Evolutionary conservation across 2,888 invertebrate species (phyloP), one percentile per base, ranked within the genome.

Genomic region (Netelia virgata): DNA sequence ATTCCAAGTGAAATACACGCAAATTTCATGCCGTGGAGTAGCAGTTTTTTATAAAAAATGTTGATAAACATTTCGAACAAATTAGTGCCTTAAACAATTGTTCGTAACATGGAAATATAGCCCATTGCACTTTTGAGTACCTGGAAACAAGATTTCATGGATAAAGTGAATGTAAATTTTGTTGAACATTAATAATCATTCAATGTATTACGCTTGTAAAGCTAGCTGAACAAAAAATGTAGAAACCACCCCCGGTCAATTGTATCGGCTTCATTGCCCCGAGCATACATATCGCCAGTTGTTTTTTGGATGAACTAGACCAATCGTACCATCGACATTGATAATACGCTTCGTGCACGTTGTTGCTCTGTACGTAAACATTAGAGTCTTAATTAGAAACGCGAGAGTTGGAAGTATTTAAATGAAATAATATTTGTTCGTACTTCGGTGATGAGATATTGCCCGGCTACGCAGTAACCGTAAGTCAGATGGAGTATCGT

Each of bases 371-470:
- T 11, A 66, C 18, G 18, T 18, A 77, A 47, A 47, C 9, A 28
- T 5, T 18, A 14, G n/a, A 64, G 14, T 18, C n/a, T 41, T 55
- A 6, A n/a, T 0, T 55, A 55, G 1, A 55, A 55, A 16, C n/a
- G 14, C 9, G n/a, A 53, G 9, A 10, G 11, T 36, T 63, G 14
- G 11, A 16, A 41, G 16, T 18, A 1, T 55, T 64, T 20, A 28
- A 28, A 28, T 28, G 0, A 43, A 64, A 16, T 41, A 41, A n/a
- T 6, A 16, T 9, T 68, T 20, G 14, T 6, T 55, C 53, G n/a
- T 76, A 83, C 82, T 63, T 83, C 82, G 11, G 73, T 69, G 23
- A 83, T 83, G 41, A 83, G 63, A 66, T 72, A 83, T 78, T 83
- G 73, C 11, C 82, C 82, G 28, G 82, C 82, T 59, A 69, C 59